These are phyloP conservation scores for Amazona guildingii DNA, from an alignment of 2,113 vertebrate genomes.

Conservation along the genomic window DNA sequence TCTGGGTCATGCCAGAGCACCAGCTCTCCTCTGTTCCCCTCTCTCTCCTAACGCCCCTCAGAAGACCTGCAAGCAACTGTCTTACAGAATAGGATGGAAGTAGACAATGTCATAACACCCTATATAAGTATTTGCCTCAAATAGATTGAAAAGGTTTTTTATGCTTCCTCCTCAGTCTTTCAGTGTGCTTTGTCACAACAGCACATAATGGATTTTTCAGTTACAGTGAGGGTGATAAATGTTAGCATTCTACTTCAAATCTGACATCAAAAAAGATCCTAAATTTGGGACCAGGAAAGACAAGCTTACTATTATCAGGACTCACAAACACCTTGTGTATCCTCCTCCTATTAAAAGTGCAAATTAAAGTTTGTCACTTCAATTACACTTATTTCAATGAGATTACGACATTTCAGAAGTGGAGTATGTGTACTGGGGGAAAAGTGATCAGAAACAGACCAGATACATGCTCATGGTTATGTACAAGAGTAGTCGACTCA, in stretches of 20 bases:
- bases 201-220: neutral
- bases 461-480: neutral
- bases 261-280: neutral
- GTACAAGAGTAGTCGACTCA: neutral
- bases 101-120: neutral
- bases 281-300: neutral
- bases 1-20: neutral
- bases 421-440: neutral
- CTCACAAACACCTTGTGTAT: neutral
- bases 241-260: neutral
- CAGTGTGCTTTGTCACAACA: neutral
- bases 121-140: neutral
- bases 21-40: no score
- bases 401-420: neutral
- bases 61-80: rapidly evolving
- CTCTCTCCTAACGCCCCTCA: neutral
- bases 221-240: neutral
- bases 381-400: neutral
- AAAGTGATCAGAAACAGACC: neutral
- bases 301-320: neutral
- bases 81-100: neutral
- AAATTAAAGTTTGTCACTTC: neutral
- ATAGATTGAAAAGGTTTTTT: neutral
- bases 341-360: neutral
- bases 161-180: neutral